Evolutionary conservation across 2,113 vertebrate species (phyloP).

Genomic region (Macaca mulatta): DNA sequence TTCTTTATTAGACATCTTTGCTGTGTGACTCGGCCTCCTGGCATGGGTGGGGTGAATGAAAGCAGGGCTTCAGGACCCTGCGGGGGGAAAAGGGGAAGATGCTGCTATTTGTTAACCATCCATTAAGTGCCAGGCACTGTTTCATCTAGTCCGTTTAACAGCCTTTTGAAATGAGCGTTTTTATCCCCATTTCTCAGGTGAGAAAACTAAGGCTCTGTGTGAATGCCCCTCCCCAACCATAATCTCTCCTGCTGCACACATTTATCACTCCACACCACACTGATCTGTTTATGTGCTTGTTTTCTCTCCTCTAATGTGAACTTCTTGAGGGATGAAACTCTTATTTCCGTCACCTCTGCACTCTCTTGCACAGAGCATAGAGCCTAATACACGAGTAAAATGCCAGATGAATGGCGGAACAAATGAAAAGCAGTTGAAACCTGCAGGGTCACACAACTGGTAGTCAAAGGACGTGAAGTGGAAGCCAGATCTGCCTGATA

Average conservation of each 20-base stretch:
- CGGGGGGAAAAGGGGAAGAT: not conserved
- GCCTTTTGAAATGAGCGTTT: not conserved
- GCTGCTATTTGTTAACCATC: not conserved
- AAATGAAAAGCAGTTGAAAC: not conserved
- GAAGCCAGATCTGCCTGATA: not conserved
- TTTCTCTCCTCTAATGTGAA: not conserved
- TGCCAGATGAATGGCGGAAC: not conserved
- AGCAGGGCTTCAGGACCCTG: not conserved
- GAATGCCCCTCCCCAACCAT: rapidly evolving
- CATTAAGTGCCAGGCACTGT: not conserved
- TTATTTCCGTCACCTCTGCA: not conserved
- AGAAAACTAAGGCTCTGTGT: not conserved
- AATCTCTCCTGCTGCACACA: not conserved
- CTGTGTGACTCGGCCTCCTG: not conserved
- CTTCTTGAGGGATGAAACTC: not conserved
- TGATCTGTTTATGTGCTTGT: not conserved
- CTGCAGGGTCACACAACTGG: not conserved
- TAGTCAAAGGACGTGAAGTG: not conserved
- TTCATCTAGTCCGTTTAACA: not conserved
- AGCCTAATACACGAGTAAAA: not conserved
- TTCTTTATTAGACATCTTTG: not conserved
- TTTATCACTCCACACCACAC: not conserved
- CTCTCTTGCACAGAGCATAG: not conserved
- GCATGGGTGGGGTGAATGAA: not conserved
- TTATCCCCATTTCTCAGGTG: not conserved